Percentiles rank a stretch among this genome's conserved stretches.
phyloP scores from a whole-genome alignment of 2,797 vertebrate genomes.

The Gila robusta region DNA sequence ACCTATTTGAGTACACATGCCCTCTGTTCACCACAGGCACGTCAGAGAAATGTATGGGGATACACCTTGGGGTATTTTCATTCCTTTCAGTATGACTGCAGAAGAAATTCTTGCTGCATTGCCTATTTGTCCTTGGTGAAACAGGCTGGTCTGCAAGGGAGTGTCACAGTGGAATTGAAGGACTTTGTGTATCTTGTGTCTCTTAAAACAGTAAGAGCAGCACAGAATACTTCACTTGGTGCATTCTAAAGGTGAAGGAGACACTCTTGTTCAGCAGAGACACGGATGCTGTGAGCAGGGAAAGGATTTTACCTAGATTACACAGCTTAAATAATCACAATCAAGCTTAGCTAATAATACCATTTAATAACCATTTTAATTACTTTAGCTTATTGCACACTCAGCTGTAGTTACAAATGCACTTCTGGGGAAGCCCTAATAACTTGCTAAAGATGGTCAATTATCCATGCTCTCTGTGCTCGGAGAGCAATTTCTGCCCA shows the following conservation, averaged over 20 bases:
- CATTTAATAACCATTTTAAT: slow-evolving; percentile 75
- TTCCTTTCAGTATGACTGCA: slow-evolving; percentile 43
- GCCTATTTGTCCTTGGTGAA: slow-evolving; percentile 17
- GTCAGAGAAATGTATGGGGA: slow-evolving; percentile 47
- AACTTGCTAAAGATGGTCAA: slow-evolving; percentile 60
- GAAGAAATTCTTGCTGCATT: slow-evolving; percentile 42
- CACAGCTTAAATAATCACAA: slow-evolving; percentile 74
- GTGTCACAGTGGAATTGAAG: slow-evolving; percentile 19
- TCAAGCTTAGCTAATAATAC: slow-evolving; percentile 65
- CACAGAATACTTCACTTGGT: slow-evolving; percentile 55
- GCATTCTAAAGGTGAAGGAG: slow-evolving; percentile 67
- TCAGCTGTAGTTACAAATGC: slow-evolving; percentile 62
- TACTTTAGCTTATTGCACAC: slow-evolving; percentile 67
- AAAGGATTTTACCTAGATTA: slow-evolving; percentile 71
- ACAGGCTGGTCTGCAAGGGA: slow-evolving; percentile 18
- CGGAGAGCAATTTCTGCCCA: slow-evolving; percentile 57
- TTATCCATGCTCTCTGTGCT: slow-evolving; percentile 59
- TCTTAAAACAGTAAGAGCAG: slow-evolving; percentile 49
- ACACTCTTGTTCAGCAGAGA: slow-evolving; percentile 68
- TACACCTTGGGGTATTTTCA: slow-evolving; percentile 28
- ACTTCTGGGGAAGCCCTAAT: slow-evolving; percentile 62
- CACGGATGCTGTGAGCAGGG: slow-evolving; percentile 63
- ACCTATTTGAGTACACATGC: slow-evolving; percentile 45
- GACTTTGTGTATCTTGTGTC: slow-evolving; percentile 54
- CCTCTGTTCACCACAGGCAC: slow-evolving; percentile 34